Evolutionary conservation across 1,140 invertebrate genomes (phyloP).

Genomic region (Liolophura sinensis): DNA sequence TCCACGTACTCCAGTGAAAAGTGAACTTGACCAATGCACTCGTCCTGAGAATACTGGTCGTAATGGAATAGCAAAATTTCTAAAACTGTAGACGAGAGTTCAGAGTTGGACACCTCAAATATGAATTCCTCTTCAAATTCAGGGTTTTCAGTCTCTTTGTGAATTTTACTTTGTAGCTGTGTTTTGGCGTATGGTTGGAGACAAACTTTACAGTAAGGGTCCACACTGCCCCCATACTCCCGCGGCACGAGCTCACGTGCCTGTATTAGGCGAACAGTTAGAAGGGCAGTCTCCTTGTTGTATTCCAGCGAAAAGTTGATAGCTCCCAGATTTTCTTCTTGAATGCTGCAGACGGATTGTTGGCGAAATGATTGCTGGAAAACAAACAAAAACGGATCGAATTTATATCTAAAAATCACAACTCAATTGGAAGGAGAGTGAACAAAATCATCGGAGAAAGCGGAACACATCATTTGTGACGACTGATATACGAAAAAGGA

Average conservation of each 20-base stretch:
- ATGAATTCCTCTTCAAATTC: conserved; percentile 59
- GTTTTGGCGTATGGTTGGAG: conserved; percentile 41
- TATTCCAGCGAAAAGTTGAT: conserved; percentile 49
- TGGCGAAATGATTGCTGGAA: conserved; percentile 35
- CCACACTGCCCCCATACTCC: conserved; percentile 46
- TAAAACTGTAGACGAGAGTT: conserved; percentile 37
- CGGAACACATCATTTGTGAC: too few relatives aligned
- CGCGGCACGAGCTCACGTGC: conserved; percentile 48
- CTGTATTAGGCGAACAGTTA: conserved; percentile 50
- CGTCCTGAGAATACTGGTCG: conserved; percentile 53
- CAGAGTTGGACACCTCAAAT: conserved; percentile 45
- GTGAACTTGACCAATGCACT: conserved; percentile 51
- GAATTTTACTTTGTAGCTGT: conserved; percentile 56
- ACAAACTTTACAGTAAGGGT: conserved; percentile 51
- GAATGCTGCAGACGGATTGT: conserved; percentile 38
- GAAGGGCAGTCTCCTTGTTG: conserved; percentile 44
- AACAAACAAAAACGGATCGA: background rate
- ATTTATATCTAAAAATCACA: too few relatives aligned
- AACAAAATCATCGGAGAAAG: too few relatives aligned
- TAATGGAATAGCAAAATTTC: conserved; percentile 52
- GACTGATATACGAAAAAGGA: too few relatives aligned
- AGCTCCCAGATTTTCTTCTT: conserved; percentile 50
- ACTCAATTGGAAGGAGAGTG: too few relatives aligned
- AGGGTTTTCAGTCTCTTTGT: conserved; percentile 69
- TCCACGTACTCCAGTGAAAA: conserved; percentile 45